A percentile compares a stretch with the other conserved stretches of the same genome.
phyloP scores from a whole-genome alignment of 2,888 invertebrate genomes.

The Micoletzkya japonica region DNA sequence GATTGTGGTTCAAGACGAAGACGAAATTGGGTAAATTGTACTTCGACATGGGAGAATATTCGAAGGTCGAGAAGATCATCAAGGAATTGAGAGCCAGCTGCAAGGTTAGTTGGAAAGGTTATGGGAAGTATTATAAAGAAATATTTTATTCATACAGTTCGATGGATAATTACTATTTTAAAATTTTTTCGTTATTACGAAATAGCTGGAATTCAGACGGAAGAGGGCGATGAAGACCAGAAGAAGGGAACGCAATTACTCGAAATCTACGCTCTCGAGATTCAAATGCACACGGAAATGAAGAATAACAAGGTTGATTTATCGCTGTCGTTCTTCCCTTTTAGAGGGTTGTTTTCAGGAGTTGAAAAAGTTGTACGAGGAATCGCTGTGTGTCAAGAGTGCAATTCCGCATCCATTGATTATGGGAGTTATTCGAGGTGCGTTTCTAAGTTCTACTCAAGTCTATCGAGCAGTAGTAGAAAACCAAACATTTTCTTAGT shows the following conservation, averaged over 20 bases:
- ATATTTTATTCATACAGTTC: background rate
- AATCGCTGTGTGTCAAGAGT: constrained; percentile 95
- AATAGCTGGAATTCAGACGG: constrained; percentile 39
- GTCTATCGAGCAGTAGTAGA: background rate
- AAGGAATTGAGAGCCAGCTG: constrained; percentile 96
- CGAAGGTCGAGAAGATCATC: constrained; percentile 89
- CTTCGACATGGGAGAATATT: constrained; percentile 91
- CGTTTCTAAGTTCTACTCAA: background rate
- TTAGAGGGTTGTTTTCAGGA: constrained; percentile 34
- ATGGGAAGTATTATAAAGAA: background rate
- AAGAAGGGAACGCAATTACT: constrained; percentile 81
- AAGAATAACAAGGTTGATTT: constrained; percentile 88
- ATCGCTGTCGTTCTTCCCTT: too few species aligned
- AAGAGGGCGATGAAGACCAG: constrained; percentile 62
- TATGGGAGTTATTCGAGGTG: constrained; percentile 97
- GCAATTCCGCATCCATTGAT: constrained; percentile 99
- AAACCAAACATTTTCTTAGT: background rate
- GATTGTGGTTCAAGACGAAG: constrained; percentile 99
- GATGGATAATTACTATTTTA: background rate
- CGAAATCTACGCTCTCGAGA: constrained; percentile 97
- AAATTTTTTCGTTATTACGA: background rate
- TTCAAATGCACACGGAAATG: constrained; percentile 99
- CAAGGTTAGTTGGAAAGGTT: constrained; percentile 72
- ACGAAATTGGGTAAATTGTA: constrained; percentile 97
- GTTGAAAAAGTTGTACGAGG: constrained; percentile 82